A percentile compares a stretch with the other conserved stretches of the same genome.
phyloP scores from a whole-genome alignment of 1,140 invertebrate species.

The Micrasema minimum region DNA sequence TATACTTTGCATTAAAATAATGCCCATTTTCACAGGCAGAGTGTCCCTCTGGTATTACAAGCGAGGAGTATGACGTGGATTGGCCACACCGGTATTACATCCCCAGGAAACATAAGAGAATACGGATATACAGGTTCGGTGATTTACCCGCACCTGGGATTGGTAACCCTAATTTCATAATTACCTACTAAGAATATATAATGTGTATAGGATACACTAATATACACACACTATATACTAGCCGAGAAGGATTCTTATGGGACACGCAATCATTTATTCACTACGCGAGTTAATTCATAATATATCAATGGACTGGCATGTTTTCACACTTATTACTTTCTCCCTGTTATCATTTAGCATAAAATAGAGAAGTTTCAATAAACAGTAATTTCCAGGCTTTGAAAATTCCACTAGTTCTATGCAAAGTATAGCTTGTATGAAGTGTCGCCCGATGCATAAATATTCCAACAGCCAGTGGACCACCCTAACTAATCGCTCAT shows the following conservation, averaged over 20 bases:
- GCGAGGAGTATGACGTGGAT: no score
- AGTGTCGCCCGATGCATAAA: conserved; percentile 47
- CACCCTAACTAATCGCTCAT: conserved; percentile 36
- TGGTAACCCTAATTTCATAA: background rate
- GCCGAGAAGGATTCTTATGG: conserved; percentile 27
- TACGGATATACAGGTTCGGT: background rate
- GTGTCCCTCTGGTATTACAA: conserved; percentile 52
- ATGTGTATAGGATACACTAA: conserved; percentile 33
- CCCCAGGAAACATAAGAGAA: background rate
- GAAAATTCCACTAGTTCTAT: conserved; percentile 89
- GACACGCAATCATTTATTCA: conserved; percentile 34
- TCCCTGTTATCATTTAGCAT: conserved; percentile 40
- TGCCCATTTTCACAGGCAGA: conserved; percentile 78
- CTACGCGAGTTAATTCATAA: conserved; percentile 13
- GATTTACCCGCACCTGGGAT: background rate
- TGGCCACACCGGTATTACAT: background rate
- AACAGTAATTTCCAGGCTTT: conserved; percentile 68
- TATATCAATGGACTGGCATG: conserved; percentile 38
- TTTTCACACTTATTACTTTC: conserved; percentile 34
- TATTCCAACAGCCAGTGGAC: conserved; percentile 46
- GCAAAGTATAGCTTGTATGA: conserved; percentile 87
- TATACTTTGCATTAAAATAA: conserved; percentile 92
- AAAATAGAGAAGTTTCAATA: conserved; percentile 40
- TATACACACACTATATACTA: conserved; percentile 38
- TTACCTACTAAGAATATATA: conserved; percentile 38